Evolutionary conservation across 64 coral and sea anemone species (phyloP), one percentile per base, ranked within the genome.

Genomic region (Catalaphyllia jardinei): DNA sequence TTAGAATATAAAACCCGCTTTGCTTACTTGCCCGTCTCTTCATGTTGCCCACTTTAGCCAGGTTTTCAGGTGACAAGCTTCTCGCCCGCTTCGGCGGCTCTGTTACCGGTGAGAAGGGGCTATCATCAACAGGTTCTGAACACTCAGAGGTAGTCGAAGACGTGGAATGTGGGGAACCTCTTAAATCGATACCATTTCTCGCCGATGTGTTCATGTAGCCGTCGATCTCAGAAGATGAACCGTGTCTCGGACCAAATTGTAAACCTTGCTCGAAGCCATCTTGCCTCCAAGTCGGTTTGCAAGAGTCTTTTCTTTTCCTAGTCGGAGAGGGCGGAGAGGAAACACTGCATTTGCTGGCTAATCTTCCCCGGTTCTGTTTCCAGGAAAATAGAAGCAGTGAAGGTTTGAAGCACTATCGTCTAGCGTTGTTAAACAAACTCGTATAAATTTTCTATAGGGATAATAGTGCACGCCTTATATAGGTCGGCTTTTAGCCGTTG

Each of bases 311-410:
- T 57, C 90, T 87, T 18, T 91, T 84, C 29, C 89, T 98, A 1
- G 60, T 72, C 7, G 97, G 97, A 16, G 94, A 99, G 17, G 93
- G 87, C 11, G 96, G 94, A 51, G 97, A 86, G 24, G 81, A 85
- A 24, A 97, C 63, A 6, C 94, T 92, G 62, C 97, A 99, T 73
- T 99, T 99, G 55, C 94, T 95, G 5, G 97, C 97, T 15, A 99
- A 71, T n/a, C 97, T 77, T 72, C 94, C 94, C 27, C 97, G 97
- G 84, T 99, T 99, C 97, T 99, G 86, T 75, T 78, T 73, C 55
- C 46, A 78, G 29, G 31, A 87, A 62, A 19, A 89, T 18, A 80
- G 31, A 89, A 57, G 20, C 9, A 69, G 10, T 69, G 25, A 69
- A 11, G 65, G 65, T 25, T 69, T 69, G 22, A 77, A 50, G 74